A percentile compares a stretch with the other conserved stretches of the same genome.
Evolutionary conservation across 1,140 invertebrate genomes (phyloP).

Genomic region (Penaeus chinensis): DNA sequence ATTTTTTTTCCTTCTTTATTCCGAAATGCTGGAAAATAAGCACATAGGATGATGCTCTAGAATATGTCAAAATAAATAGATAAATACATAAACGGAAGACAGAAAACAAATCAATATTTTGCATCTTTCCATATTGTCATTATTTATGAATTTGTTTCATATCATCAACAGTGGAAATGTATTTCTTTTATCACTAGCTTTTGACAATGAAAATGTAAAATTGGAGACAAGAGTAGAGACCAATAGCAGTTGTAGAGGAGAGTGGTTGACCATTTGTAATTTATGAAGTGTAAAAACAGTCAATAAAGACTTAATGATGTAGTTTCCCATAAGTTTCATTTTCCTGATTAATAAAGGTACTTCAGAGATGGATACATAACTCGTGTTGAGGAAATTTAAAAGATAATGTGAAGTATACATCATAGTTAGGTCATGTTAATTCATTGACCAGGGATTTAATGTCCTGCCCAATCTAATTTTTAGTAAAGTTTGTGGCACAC

Average conservation of each 20-base stretch:
- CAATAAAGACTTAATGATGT: constrained; percentile 38
- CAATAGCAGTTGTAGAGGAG: constrained; percentile 36
- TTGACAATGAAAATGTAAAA: constrained; percentile 41
- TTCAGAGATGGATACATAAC: too few species aligned
- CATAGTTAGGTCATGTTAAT: too few species aligned
- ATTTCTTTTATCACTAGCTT: not conserved
- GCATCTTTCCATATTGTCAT: not conserved
- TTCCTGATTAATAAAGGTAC: too few species aligned
- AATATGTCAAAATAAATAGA: not conserved
- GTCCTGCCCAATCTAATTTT: too few species aligned
- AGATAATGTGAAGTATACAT: too few species aligned
- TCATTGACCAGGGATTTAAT: too few species aligned
- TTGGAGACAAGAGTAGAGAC: constrained; percentile 26
- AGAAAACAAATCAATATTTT: not conserved
- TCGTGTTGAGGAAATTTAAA: too few species aligned
- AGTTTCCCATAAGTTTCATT: too few species aligned
- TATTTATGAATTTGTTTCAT: constrained; percentile 11
- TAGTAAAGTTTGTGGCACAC: too few species aligned
- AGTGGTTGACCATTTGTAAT: constrained; percentile 45
- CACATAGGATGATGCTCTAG: too few species aligned
- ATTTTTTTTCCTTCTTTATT: too few species aligned
- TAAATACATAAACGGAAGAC: not conserved
- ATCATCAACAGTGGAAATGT: not conserved
- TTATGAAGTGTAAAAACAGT: constrained; percentile 58
- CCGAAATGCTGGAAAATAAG: too few species aligned